Evolutionary conservation across 2,797 vertebrate genomes (phyloP).

Genomic region (Poecilia wingei): DNA sequence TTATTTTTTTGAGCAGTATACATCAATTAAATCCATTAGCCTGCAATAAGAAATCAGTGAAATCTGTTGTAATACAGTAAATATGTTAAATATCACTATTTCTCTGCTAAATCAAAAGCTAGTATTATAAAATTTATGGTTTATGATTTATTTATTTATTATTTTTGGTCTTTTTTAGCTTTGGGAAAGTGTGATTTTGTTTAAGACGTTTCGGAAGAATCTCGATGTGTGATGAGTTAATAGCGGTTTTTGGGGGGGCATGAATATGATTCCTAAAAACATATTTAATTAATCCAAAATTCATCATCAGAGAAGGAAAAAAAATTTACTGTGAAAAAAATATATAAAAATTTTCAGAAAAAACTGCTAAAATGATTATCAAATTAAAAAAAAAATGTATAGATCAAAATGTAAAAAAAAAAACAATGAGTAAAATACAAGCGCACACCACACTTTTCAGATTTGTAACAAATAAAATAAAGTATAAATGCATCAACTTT

Average conservation of each 20-base stretch:
- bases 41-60: neutral
- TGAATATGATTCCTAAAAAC: neutral
- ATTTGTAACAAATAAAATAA: neutral
- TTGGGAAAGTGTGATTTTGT: neutral
- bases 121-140: neutral
- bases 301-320: neutral
- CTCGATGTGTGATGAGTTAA: neutral
- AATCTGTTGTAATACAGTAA: neutral
- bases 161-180: neutral
- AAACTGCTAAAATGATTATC: neutral
- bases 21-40: neutral
- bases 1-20: too few relatives aligned
- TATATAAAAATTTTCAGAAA: neutral
- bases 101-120: neutral
- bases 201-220: neutral
- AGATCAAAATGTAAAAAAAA: neutral
- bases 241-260: neutral
- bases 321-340: neutral
- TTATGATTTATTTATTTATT: neutral
- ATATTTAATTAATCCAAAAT: neutral
- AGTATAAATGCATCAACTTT: neutral
- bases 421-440: neutral
- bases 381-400: neutral
- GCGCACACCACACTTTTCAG: neutral
- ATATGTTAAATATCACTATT: neutral